Evolutionary conservation across 2,888 invertebrate genomes (phyloP).

Genomic region (Chironomus tentans): DNA sequence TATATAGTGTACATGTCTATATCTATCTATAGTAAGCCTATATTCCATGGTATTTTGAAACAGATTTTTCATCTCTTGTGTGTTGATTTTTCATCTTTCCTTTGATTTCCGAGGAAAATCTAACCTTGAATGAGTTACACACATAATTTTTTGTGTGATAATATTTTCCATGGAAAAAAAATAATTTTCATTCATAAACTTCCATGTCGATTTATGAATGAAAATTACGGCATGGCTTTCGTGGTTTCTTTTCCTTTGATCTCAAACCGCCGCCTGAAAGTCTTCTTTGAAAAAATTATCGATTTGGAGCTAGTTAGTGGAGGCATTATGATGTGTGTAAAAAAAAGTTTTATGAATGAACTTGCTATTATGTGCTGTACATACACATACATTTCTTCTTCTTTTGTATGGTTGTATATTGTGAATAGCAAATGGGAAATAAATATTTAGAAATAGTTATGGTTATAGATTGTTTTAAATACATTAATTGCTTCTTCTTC

Average conservation of each 20-base stretch:
- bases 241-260: constrained; percentile 17
- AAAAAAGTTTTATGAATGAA: constrained; percentile 13
- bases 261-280: constrained; percentile 13
- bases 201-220: constrained; percentile 19
- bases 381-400: no score
- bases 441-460: no score
- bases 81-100: not conserved
- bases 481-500: no score
- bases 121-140: constrained; percentile 12
- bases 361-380: not conserved
- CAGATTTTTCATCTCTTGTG: not conserved
- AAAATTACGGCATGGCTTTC: constrained; percentile 19
- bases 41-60: not conserved
- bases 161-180: constrained; percentile 12
- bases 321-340: not conserved
- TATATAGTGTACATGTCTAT: not conserved
- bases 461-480: no score
- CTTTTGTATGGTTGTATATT: no score
- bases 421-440: no score
- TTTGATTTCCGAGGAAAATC: constrained; percentile 10
- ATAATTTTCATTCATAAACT: constrained; percentile 18
- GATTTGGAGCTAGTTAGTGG: not conserved
- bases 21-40: not conserved
- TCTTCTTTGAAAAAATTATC: constrained; percentile 13
- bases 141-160: not conserved